phyloP scores from a whole-genome alignment of 2,888 invertebrate genomes.

The Arctia plantaginis region DNA sequence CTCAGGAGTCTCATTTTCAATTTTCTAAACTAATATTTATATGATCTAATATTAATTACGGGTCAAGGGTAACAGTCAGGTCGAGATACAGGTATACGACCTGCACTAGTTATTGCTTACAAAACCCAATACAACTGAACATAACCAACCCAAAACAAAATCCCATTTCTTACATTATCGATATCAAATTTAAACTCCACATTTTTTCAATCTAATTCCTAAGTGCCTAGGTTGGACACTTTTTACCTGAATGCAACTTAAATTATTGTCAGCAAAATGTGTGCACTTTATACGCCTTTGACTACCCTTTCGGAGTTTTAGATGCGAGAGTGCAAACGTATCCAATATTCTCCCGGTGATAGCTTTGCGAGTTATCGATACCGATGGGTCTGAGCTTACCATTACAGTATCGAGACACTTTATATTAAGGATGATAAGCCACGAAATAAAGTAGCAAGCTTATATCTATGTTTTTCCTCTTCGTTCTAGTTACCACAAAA shows the following conservation, averaged over 20 bases:
- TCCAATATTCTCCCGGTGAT: not conserved
- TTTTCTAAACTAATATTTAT: not conserved
- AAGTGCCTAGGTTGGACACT: too few relatives aligned
- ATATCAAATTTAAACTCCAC: not conserved
- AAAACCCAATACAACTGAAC: not conserved
- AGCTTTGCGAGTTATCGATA: not conserved
- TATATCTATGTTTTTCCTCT: slow-evolving; percentile 4
- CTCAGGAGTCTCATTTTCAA: too few relatives aligned
- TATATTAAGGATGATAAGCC: not conserved
- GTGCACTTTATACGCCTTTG: not conserved
- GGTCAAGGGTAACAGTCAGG: not conserved
- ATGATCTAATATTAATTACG: not conserved
- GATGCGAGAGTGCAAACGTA: not conserved
- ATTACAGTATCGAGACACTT: not conserved
- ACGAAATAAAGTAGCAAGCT: not conserved
- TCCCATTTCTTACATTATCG: not conserved
- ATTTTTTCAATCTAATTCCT: not conserved
- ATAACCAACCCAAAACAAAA: not conserved
- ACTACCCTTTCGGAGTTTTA: not conserved
- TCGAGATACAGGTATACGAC: not conserved
- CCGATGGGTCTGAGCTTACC: not conserved
- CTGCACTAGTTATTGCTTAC: not conserved
- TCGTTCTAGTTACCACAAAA: not conserved
- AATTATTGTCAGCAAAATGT: not conserved
- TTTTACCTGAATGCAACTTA: too few relatives aligned